Conservation (phyloP, 2,113 vertebrate genomes). For the Eira barbara region DNA sequence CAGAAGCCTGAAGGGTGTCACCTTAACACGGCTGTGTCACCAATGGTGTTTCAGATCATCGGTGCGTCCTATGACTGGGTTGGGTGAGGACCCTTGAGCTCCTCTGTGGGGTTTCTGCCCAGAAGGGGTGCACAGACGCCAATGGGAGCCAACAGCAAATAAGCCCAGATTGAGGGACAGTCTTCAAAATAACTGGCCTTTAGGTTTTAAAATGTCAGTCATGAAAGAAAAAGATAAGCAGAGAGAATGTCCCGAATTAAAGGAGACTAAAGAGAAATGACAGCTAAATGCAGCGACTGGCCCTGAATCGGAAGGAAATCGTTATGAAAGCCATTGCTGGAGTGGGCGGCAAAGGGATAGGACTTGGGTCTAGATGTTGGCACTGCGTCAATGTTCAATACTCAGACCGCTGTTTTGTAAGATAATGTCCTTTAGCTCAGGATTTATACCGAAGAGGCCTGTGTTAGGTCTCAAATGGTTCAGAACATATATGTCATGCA, state of each 20-base stretch:
- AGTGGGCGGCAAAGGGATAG: background rate
- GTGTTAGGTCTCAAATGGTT: background rate
- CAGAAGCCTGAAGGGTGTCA: background rate
- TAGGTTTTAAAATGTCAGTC: background rate
- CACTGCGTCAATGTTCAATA: accelerated
- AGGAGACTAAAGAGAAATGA: background rate
- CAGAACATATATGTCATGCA: background rate
- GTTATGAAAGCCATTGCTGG: too few relatives aligned
- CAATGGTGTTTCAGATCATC: accelerated
- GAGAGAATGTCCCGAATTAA: background rate
- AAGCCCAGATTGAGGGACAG: background rate
- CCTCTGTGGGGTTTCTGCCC: background rate
- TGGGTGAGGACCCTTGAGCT: accelerated
- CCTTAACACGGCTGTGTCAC: background rate
- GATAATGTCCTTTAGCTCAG: background rate
- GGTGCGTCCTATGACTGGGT: accelerated
- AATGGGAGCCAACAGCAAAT: background rate
- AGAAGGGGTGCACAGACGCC: accelerated
- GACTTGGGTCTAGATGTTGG: background rate
- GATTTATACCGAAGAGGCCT: background rate
- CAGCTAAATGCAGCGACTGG: background rate
- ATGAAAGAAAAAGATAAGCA: background rate
- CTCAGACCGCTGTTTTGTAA: background rate
- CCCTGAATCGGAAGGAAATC: accelerated
- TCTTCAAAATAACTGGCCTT: background rate